Percentiles rank a stretch among this genome's conserved stretches.
Evolutionary conservation across 2,113 vertebrate species (phyloP).

Genomic region (Labrus mixtus): DNA sequence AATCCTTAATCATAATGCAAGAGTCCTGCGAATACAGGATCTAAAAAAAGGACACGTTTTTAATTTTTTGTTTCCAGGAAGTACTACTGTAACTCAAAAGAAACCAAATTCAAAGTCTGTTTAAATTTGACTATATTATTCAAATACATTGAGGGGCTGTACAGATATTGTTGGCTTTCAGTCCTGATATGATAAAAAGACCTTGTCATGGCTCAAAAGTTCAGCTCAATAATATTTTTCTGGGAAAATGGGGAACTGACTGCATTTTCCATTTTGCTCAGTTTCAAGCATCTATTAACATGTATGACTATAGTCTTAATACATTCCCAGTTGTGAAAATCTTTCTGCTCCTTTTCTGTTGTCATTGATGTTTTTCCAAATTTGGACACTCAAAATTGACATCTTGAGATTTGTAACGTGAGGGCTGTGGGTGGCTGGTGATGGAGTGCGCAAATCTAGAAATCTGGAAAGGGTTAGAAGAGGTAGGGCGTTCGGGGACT

Average conservation of each 20-base stretch:
- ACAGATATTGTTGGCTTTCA: no score
- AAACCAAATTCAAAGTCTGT: background rate
- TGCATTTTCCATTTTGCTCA: no score
- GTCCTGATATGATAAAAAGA: no score
- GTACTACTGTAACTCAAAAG: background rate
- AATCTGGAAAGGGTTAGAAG: slow-evolving; percentile 80
- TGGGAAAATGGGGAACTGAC: no score
- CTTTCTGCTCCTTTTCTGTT: background rate
- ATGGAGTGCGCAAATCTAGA: slow-evolving; percentile 75
- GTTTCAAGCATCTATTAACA: background rate
- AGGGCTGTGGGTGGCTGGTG: slow-evolving; percentile 5
- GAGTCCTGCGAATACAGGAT: background rate
- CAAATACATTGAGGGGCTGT: no score
- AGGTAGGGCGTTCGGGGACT: slow-evolving; percentile 69
- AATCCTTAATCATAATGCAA: background rate
- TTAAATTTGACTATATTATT: no score
- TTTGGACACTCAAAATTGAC: slow-evolving; percentile 17
- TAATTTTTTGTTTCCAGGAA: background rate
- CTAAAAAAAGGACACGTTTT: no score
- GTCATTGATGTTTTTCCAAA: slow-evolving; percentile 9
- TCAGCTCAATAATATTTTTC: no score
- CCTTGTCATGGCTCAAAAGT: no score
- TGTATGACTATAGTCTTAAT: slow-evolving; percentile 47
- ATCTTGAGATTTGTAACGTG: slow-evolving; percentile 45
- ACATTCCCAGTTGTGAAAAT: slow-evolving; percentile 22